Percentiles rank a stretch among this genome's conserved stretches.
Evolutionary conservation across 2,888 invertebrate genomes (phyloP).

Genomic region (Lycaena phlaeas): DNA sequence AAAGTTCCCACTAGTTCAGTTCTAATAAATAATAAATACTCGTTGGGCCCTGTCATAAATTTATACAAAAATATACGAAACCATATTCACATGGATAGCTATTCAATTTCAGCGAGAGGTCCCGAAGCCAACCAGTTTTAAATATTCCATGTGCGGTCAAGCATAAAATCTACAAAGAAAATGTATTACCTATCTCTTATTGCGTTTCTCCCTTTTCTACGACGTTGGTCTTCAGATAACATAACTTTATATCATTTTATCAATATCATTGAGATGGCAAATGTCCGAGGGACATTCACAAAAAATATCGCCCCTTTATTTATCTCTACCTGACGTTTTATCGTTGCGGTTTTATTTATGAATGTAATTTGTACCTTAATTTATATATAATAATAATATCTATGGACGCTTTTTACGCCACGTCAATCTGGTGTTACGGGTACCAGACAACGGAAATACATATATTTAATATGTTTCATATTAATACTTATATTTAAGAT

Average conservation of each 20-base stretch:
- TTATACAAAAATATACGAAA: constrained; percentile 38
- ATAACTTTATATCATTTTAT: constrained; percentile 13
- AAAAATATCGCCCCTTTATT: constrained; percentile 12
- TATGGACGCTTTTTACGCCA: too few species aligned
- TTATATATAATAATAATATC: too few species aligned
- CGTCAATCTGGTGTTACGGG: too few species aligned
- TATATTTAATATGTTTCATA: too few species aligned
- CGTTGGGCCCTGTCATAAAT: constrained; percentile 22
- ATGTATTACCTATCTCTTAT: constrained; percentile 67
- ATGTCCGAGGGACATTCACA: constrained; percentile 14
- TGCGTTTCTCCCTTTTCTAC: constrained; percentile 54
- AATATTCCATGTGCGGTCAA: constrained; percentile 70
- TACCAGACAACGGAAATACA: too few species aligned
- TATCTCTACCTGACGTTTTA: neutral
- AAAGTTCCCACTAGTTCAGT: constrained; percentile 4
- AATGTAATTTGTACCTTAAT: neutral
- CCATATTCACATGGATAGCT: constrained; percentile 49
- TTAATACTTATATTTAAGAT: too few species aligned
- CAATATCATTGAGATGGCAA: constrained; percentile 17
- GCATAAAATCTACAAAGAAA: constrained; percentile 68
- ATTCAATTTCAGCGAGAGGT: constrained; percentile 49
- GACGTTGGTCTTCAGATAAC: constrained; percentile 26
- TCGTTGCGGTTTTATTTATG: neutral
- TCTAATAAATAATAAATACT: constrained; percentile 18
- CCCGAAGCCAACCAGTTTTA: constrained; percentile 50